Base-by-base conservation (phyloP, 2,888 invertebrate genomes). In the Capitulum mitella region DNA sequence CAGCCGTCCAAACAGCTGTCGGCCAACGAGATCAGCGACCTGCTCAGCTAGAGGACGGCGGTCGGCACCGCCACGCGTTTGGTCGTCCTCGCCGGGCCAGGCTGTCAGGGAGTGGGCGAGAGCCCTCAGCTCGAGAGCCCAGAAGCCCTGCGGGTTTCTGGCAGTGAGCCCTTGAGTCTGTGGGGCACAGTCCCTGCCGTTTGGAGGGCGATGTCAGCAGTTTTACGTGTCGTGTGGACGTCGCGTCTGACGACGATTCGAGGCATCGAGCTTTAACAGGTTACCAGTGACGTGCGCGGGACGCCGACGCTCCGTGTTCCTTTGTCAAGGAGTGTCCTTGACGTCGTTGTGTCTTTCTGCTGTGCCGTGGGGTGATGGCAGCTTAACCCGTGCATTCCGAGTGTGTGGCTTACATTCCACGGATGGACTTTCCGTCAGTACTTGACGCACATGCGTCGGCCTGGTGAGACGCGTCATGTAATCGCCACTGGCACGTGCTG, bases 1-100 rank as follows among this genome's bases (percentile, higher is more conserved):
- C 51, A 79, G n/a, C 79, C 81, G 51, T 79, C 83, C n/a, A 85
- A 85, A 81, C 83, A 82, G 16, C 82, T 85, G 74, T 84, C 85
- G 1, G 81, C 84, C 14, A 84, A 84, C 46, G 85, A 85, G 82
- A 85, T 85, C 37, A 84, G 84, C 79, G 85, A 85, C 81, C 83
- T 85, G 22, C 82, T 85, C n/a, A 84, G 84, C 81, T 85, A 83
- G 51, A 6, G 22, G 3, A 8, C 48, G 48, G 48, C 51, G 51
- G 51, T 22, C 51, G 51, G 22, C 12, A 12, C 43, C 43, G 43
- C 5, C 43, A 12, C 43, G 12, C 6, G 6, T 43, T 12, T 5
- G 43, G 6, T 43, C 43, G 43, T 5, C 43, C 12, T 43, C 43
- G 43, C 43, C 43, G 6, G 43, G 6, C 12, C 43, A 43, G 43